Evolutionary conservation across 1,140 invertebrate species (phyloP), one percentile per base, ranked within the genome.

Genomic region (Conus betulinus): DNA sequence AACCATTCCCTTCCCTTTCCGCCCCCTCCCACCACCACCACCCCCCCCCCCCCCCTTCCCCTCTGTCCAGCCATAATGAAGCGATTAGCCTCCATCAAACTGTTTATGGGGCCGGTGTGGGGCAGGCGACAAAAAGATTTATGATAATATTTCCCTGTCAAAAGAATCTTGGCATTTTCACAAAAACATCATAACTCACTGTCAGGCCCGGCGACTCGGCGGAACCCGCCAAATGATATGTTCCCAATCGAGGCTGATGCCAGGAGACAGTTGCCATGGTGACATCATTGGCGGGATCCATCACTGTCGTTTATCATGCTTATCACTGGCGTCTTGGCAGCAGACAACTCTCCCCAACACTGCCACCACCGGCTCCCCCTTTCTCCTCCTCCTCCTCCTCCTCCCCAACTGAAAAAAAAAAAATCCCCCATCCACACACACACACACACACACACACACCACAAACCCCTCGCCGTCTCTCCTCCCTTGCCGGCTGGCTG

Each of bases 81-180:
- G n/a, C 55, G 76, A 81, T 27, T 57, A 11, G 55, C 87, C 13
- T 76, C 63, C 63, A 52, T 76, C 67, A 71, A 71, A 71, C 67
- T 71, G 67, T n/a, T 20, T 71, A 71, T 20, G 67, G 67, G 67
- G 67, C 23, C 17, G 67, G 67, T 20, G 67, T 20, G 67, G 67
- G 67, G 67, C 67, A 71, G 67, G 67, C 67, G 20, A 90, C 87
- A 88, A 71, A 90, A 92, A 91, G 91, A 92, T 92, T 91, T 92
- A 92, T 92, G 91, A 91, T 91, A 90, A 92, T 92, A n/a, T n/a
- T 91, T 91, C 87, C 76, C 91, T 92, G 91, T 92, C 91, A 92
- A 90, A 91, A 84, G 88, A 83, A 89, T 89, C 83, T 87, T 90
- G 90, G 89, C 90, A 89, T 85, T 88, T 90, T 88, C 88, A 92